phyloP scores from a whole-genome alignment of 2,797 vertebrate genomes.

The Parauchenoglanis punctatus region DNA sequence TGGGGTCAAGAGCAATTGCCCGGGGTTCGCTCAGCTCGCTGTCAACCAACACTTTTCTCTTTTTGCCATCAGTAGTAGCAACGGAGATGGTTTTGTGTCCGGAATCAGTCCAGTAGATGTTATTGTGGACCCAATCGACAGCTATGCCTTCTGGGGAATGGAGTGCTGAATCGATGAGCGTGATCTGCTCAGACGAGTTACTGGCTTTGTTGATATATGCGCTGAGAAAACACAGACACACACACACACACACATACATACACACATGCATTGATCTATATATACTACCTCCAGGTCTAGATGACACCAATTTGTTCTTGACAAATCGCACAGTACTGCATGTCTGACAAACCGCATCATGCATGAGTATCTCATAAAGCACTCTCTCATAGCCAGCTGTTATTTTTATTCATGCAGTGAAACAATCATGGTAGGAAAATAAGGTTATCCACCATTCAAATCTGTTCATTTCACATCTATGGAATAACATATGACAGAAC shows the following conservation, averaged over 20 bases:
- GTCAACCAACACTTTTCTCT: constrained; percentile 87
- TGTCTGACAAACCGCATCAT: constrained; percentile 18
- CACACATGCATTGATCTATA: neutral
- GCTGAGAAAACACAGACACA: constrained; percentile 63
- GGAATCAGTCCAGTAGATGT: constrained; percentile 98
- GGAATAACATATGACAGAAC: constrained; percentile 16
- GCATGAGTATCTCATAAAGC: constrained; percentile 25
- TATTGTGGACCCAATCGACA: constrained; percentile 96
- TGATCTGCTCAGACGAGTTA: constrained; percentile 85
- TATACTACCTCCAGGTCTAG: constrained; percentile 24
- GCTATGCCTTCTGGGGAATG: constrained; percentile 94
- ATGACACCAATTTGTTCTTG: constrained; percentile 35
- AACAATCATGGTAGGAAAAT: constrained; percentile 26
- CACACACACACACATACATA: constrained; percentile 20
- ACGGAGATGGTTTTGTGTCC: constrained; percentile 96
- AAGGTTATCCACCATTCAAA: neutral
- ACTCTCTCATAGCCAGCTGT: constrained; percentile 23
- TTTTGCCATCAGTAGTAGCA: constrained; percentile 87
- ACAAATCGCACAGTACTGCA: constrained; percentile 25
- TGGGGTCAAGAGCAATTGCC: constrained; percentile 92
- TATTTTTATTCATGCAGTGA: constrained; percentile 18
- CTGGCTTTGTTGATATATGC: constrained; percentile 95
- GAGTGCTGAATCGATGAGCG: constrained; percentile 87
- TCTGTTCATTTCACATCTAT: constrained; percentile 11
- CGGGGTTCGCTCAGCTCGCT: constrained; percentile 89